Conservation (phyloP, 2,888 invertebrate species). For the Trachelus tabidus region DNA sequence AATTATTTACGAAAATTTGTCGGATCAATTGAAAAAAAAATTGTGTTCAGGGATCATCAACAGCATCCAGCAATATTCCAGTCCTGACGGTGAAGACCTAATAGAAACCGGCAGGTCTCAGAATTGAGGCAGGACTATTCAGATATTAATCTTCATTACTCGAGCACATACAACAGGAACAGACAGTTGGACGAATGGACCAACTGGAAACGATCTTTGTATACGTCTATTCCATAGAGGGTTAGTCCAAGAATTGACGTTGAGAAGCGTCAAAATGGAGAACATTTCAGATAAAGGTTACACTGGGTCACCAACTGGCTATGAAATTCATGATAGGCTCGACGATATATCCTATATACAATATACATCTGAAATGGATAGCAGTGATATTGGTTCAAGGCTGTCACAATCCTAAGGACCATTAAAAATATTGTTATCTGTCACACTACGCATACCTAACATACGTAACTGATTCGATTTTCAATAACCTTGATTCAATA, state of each 20-base stretch:
- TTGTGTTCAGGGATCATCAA: background rate
- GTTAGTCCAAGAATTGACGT: background rate
- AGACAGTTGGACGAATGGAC: background rate
- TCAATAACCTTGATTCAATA: background rate
- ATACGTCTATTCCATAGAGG: background rate
- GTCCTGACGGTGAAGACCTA: background rate
- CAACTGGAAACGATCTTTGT: background rate
- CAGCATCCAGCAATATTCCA: background rate
- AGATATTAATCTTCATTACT: constrained; percentile 18
- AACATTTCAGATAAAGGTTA: background rate
- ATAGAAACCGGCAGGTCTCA: constrained; percentile 13
- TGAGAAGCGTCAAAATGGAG: background rate
- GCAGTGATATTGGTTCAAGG: background rate
- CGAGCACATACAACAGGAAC: background rate
- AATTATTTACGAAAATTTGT: background rate
- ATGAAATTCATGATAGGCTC: background rate
- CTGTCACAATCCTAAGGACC: background rate
- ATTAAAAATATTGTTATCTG: background rate
- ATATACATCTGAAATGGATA: background rate
- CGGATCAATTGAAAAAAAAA: background rate
- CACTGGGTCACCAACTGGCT: background rate
- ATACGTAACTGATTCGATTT: background rate
- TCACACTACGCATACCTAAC: background rate
- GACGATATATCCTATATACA: background rate
- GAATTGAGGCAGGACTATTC: constrained; percentile 8